phyloP scores from a whole-genome alignment of 1,140 invertebrate species.

The Plectrocnemia conspersa region DNA sequence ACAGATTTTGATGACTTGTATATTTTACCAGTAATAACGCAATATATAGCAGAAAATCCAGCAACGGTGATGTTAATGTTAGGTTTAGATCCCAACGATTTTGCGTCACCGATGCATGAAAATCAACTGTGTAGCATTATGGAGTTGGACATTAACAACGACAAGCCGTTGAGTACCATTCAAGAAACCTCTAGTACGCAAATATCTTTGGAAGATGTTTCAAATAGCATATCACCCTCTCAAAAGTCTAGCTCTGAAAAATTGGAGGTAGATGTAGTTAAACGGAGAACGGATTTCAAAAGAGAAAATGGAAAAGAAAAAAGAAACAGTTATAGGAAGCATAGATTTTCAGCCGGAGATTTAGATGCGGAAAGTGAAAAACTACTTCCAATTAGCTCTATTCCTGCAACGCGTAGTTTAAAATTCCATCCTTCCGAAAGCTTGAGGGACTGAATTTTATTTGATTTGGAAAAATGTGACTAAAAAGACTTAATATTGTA shows the following conservation, averaged over 20 bases:
- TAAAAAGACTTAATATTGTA: constrained; percentile 8
- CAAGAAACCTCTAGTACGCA: constrained; percentile 33
- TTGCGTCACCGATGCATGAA: constrained; percentile 16
- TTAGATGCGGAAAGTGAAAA: constrained; percentile 46
- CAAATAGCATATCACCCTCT: constrained; percentile 25
- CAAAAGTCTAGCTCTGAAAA: constrained; percentile 31
- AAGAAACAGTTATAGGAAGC: constrained; percentile 42
- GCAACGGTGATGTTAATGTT: constrained; percentile 49
- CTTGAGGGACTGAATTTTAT: constrained; percentile 18
- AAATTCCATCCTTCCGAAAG: constrained; percentile 40
- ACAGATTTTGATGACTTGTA: constrained; percentile 41
- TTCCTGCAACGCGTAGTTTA: constrained; percentile 47
- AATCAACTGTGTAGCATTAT: constrained; percentile 30
- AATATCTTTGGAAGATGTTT: constrained; percentile 31
- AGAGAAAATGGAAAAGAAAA: constrained; percentile 40
- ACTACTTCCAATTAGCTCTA: constrained; percentile 42
- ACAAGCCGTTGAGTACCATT: constrained; percentile 32
- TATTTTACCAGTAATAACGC: constrained; percentile 47
- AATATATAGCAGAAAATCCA: constrained; percentile 51
- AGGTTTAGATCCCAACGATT: constrained; percentile 42
- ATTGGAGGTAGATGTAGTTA: constrained; percentile 28
- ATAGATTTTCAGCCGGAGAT: constrained; percentile 48
- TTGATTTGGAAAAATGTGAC: constrained; percentile 19
- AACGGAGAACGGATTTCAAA: constrained; percentile 34
- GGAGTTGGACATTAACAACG: constrained; percentile 26